Evolutionary conservation across 1,140 invertebrate genomes (phyloP).

Genomic region (Drosophila bocqueti): DNA sequence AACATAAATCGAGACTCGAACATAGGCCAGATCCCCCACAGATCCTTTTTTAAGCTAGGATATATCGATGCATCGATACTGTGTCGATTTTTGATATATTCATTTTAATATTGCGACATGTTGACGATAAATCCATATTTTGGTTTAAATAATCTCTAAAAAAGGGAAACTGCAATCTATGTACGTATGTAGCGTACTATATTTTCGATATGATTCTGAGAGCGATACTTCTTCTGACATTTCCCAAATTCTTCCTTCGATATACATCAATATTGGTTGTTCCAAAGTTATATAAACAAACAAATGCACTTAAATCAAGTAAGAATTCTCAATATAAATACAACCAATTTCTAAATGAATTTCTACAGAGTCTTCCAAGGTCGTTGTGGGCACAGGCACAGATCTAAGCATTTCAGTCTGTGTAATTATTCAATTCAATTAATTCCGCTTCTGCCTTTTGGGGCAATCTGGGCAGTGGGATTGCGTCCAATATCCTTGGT

Average conservation of each 20-base stretch:
- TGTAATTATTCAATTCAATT: conserved; percentile 84
- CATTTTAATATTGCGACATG: no score
- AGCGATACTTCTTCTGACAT: background rate
- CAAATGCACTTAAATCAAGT: background rate
- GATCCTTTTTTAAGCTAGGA: background rate
- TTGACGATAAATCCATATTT: no score
- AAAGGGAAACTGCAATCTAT: no score
- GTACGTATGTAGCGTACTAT: no score
- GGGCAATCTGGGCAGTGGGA: conserved; percentile 19
- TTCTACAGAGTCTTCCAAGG: background rate
- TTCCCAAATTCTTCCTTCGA: background rate
- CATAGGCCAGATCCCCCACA: background rate
- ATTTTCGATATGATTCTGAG: background rate
- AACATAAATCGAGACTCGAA: background rate
- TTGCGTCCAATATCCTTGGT: conserved; percentile 15
- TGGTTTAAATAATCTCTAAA: no score
- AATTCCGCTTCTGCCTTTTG: conserved; percentile 71
- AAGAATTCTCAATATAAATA: background rate
- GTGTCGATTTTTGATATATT: background rate
- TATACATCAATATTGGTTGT: background rate
- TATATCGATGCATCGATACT: background rate
- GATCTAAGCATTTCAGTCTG: conserved; percentile 5
- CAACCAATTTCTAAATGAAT: no score
- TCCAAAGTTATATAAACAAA: background rate
- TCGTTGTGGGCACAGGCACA: background rate